Conservation (phyloP, 2,888 invertebrate species). For the Dioctria linearis region DNA sequence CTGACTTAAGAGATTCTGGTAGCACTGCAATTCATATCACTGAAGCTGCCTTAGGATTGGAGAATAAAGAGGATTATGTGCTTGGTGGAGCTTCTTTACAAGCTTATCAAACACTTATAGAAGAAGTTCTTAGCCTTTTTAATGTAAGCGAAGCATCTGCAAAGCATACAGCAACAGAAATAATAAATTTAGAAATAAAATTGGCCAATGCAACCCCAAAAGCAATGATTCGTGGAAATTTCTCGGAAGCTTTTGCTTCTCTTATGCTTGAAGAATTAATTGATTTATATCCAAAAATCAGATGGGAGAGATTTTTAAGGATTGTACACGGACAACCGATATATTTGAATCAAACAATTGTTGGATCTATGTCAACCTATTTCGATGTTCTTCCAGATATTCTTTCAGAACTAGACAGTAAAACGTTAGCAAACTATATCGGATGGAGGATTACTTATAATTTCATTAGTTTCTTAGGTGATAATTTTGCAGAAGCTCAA, state of each 20-base stretch:
- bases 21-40: constrained; percentile 22
- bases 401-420: not conserved
- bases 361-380: constrained; percentile 56
- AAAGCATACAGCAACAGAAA: not conserved
- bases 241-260: not conserved
- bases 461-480: constrained; percentile 57
- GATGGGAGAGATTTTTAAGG: constrained; percentile 19
- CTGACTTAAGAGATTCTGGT: constrained; percentile 24
- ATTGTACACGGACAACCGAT: constrained; percentile 8
- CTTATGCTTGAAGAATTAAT: not conserved
- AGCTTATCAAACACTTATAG: constrained; percentile 13
- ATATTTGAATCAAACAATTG: constrained; percentile 41
- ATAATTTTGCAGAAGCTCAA: constrained; percentile 57
- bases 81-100: not conserved
- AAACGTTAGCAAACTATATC: constrained; percentile 41
- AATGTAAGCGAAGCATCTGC: constrained; percentile 5
- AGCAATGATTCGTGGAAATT: constrained; percentile 12
- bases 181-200: constrained; percentile 17
- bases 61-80: constrained; percentile 19
- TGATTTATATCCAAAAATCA: constrained; percentile 9
- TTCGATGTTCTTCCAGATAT: constrained; percentile 46
- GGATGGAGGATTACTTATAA: constrained; percentile 58
- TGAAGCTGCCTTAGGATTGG: constrained; percentile 16
- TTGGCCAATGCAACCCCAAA: not conserved
- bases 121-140: not conserved